These are phyloP conservation scores for Synanthedon tipuliformis DNA, from an alignment of 2,888 invertebrate genomes.

Conservation along the genomic window DNA sequence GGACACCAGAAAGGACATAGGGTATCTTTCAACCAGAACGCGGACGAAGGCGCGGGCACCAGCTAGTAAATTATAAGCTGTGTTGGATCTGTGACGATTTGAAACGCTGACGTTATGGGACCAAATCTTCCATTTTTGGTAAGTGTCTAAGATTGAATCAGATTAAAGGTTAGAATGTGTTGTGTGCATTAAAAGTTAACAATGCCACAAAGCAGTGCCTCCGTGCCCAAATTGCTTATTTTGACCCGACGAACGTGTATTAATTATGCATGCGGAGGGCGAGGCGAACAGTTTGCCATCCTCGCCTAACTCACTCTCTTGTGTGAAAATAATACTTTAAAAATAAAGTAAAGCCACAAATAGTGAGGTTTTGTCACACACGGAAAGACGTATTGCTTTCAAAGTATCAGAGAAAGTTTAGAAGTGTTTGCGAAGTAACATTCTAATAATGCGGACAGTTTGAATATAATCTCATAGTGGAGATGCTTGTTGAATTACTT, in stretches of 20 bases:
- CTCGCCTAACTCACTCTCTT: constrained; percentile 26
- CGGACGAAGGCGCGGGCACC: no score
- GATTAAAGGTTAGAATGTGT: constrained; percentile 23
- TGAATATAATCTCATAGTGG: no score
- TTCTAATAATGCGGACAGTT: no score
- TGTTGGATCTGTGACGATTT: no score
- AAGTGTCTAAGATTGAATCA: no score
- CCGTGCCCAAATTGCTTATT: constrained; percentile 62
- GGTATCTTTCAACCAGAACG: no score
- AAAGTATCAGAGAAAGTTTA: background rate
- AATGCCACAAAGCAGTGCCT: constrained; percentile 51
- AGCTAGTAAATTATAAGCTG: no score
- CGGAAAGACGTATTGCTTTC: background rate
- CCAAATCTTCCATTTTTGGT: no score
- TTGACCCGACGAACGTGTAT: constrained; percentile 35
- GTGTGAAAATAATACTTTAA: constrained; percentile 14
- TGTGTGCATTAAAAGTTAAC: constrained; percentile 44
- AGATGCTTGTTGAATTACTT: no score
- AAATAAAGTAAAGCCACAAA: background rate
- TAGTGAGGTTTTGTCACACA: background rate
- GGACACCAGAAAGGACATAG: no score
- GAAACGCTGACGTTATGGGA: no score
- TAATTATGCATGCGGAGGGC: constrained; percentile 55
- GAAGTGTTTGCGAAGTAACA: background rate
- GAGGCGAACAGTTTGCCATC: constrained; percentile 20